Conservation (phyloP, 1,140 invertebrate genomes). For the Probaryconus sp. region DNA sequence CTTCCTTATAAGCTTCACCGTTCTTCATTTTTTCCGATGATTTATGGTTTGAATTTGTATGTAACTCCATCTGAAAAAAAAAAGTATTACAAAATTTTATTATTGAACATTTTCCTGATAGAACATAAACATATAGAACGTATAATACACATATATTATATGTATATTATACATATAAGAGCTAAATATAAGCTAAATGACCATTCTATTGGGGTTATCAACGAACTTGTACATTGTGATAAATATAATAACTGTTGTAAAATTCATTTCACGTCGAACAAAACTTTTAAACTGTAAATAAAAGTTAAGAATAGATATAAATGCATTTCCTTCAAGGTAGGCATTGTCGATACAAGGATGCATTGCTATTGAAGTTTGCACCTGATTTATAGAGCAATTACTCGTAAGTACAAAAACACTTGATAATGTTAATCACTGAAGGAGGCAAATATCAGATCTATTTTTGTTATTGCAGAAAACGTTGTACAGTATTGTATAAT, state of each 20-base stretch:
- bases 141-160: too few species aligned
- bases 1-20: constrained; percentile 63
- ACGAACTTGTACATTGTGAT: too few species aligned
- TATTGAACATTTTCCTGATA: too few species aligned
- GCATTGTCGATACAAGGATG: constrained; percentile 15
- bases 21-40: constrained; percentile 63
- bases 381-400: constrained; percentile 58
- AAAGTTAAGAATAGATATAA: constrained; percentile 16
- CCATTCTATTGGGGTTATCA: too few species aligned
- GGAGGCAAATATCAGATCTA: constrained; percentile 18
- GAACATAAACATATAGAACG: too few species aligned
- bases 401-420: constrained; percentile 31
- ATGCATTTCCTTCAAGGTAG: constrained; percentile 35
- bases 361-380: constrained; percentile 41
- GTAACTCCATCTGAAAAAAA: constrained; percentile 73
- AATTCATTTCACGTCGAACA: too few species aligned
- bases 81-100: neutral
- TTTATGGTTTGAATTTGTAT: constrained; percentile 61
- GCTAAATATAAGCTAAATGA: too few species aligned
- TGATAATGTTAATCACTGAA: constrained; percentile 37
- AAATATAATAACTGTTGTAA: too few species aligned
- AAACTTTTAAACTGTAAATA: too few species aligned
- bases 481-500: constrained; percentile 14
- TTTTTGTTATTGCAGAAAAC: constrained; percentile 38
- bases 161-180: too few species aligned